These are phyloP conservation scores for Sesia bembeciformis DNA, from an alignment of 2,888 invertebrate genomes.

Conservation along the genomic window DNA sequence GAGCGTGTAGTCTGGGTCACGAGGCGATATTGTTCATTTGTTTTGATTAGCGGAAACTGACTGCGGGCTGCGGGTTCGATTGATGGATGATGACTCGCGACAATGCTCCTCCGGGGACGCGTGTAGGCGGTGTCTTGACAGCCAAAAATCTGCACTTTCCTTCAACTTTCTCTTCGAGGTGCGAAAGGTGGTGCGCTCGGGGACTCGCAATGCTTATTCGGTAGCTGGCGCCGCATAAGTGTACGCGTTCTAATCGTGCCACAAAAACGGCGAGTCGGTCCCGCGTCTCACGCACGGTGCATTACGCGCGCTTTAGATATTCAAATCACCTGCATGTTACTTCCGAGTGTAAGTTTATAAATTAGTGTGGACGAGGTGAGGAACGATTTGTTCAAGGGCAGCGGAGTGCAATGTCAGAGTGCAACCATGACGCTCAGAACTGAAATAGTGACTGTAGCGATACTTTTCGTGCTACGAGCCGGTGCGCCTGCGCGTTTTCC, in stretches of 20 bases:
- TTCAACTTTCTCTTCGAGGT: slow-evolving; percentile 73
- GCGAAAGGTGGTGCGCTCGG: slow-evolving; percentile 66
- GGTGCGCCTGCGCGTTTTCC: slow-evolving; percentile 67
- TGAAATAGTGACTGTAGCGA: slow-evolving; percentile 42
- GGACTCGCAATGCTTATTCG: slow-evolving; percentile 67
- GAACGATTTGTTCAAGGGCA: slow-evolving; percentile 10
- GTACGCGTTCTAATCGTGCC: slow-evolving; percentile 63
- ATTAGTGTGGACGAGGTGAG: slow-evolving; percentile 25
- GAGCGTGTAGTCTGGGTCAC: slow-evolving; percentile 1
- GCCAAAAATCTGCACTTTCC: slow-evolving; percentile 72
- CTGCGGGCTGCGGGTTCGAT: slow-evolving; percentile 26
- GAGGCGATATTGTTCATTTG: slow-evolving; percentile 39
- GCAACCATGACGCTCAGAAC: slow-evolving; percentile 40
- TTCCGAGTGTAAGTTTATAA: slow-evolving; percentile 47
- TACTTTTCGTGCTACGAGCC: slow-evolving; percentile 52
- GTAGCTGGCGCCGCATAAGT: slow-evolving; percentile 67
- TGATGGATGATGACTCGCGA: slow-evolving; percentile 67
- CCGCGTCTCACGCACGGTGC: slow-evolving; percentile 32
- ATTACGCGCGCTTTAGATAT: slow-evolving; percentile 49
- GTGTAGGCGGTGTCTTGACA: slow-evolving; percentile 66
- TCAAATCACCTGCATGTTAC: slow-evolving; percentile 66
- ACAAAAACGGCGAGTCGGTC: slow-evolving; percentile 25
- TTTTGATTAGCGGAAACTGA: slow-evolving; percentile 40
- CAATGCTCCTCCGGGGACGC: slow-evolving; percentile 63
- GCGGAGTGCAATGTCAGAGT: slow-evolving; percentile 48